Evolutionary conservation across 2,888 invertebrate genomes (phyloP).

Genomic region (Zaprionus obscuricornis): DNA sequence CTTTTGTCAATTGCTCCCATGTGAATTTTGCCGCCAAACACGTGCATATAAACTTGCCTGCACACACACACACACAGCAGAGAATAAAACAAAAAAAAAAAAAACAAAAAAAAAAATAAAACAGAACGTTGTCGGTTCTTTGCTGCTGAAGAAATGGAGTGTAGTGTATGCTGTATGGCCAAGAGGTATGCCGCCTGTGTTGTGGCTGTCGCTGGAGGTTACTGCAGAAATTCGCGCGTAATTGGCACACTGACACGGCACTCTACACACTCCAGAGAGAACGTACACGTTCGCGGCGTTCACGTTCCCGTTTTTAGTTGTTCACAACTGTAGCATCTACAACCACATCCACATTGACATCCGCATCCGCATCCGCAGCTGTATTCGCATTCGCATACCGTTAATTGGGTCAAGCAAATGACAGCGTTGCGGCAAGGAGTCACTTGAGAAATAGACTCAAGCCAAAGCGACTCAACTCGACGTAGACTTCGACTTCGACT

Average conservation of each 20-base stretch:
- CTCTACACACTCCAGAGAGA: slow-evolving; percentile 55
- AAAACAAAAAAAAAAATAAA: too few relatives aligned
- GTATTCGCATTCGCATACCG: slow-evolving; percentile 31
- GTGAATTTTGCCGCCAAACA: slow-evolving; percentile 71
- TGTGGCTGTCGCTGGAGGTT: slow-evolving; percentile 61
- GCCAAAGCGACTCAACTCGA: slow-evolving; percentile 8
- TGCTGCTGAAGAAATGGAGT: too few relatives aligned
- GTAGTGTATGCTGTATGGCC: too few relatives aligned
- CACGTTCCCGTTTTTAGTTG: neutral
- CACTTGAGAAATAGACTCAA: slow-evolving; percentile 69
- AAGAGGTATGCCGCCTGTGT: slow-evolving; percentile 9
- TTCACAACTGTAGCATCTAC: slow-evolving; percentile 22
- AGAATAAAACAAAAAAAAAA: too few relatives aligned
- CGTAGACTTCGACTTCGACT: neutral
- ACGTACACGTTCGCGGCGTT: slow-evolving; percentile 27
- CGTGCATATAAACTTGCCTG: slow-evolving; percentile 53
- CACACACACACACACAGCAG: too few relatives aligned
- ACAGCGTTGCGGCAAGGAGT: slow-evolving; percentile 34
- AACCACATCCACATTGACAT: slow-evolving; percentile 5
- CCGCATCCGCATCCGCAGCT: slow-evolving; percentile 18
- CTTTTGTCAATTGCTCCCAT: slow-evolving; percentile 78
- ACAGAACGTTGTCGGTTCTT: too few relatives aligned
- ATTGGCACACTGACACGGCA: slow-evolving; percentile 73
- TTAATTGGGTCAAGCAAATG: slow-evolving; percentile 73
- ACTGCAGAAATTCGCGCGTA: slow-evolving; percentile 72